Base-by-base conservation (phyloP, 2,888 invertebrate genomes). In the Dynastes hyllus region DNA sequence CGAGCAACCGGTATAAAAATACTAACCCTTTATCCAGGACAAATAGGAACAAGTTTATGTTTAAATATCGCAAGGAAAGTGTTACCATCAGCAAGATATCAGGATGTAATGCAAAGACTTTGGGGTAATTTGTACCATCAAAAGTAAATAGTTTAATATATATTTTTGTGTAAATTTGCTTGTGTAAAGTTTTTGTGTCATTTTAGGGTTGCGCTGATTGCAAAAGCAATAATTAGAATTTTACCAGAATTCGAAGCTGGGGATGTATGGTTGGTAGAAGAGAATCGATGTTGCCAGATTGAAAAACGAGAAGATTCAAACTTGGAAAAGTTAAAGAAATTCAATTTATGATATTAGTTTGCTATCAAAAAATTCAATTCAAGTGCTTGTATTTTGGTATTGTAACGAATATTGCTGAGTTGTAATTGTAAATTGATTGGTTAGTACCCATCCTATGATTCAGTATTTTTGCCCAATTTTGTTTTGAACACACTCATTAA, bases 251-350 rank as follows among this genome's bases (percentile, higher is more conserved):
- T 88, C 9, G 86, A 87, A 2, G 90, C 88, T 83, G 90, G 90
- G 0, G 88, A 89, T 0, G 88, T 89, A 0, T 91, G 90, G 90
- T 83, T 89, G 51, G 87, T 89, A 58, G 89, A 90, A 84, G 90
- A 89, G 2, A 86, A 85, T 0, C 84, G 87, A 73, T 55, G 87
- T 32, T 86, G 84, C 61, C 83, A 87, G 82, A 85, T 87, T 85
- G 87, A 89, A 45, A 45, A 45, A 11, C 45, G 45, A 0, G 11
- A 11, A 11, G 11, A 8, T 11, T 45, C 45, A 45, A 45, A 8
- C 45, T 45, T 11, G 2, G 45, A 45, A 40, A 67, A 67, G 50
- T 40, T 67, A 27, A 53, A 11, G 0, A 32, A 45, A 70, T 50
- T 71, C 13, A 22, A 22, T 55, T 55, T 55, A n/a, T 53, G 37